Evolutionary conservation across 1,140 invertebrate species (phyloP), one percentile per base, ranked within the genome.

Genomic region (Conopomorpha cramerella): DNA sequence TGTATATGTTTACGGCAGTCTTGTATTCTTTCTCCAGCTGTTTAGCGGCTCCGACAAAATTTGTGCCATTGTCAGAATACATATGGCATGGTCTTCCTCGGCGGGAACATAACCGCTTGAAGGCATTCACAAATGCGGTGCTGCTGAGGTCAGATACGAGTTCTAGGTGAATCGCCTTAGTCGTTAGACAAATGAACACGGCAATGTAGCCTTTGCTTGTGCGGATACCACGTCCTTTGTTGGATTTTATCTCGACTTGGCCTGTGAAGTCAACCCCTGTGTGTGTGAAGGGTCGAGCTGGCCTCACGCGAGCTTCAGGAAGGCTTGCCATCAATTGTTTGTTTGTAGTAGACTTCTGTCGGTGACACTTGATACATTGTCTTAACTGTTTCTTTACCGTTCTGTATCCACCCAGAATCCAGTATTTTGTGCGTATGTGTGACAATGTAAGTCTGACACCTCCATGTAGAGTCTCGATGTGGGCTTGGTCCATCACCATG

Each of bases 51-150:
- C 45, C 49, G 8, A 46, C 34, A 27, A 72, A 67, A 17, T 53
- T 57, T 12, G 52, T 61, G 1, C 49, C 64, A 36, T 65, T 61
- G 34, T 77, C 64, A 2, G 41, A 50, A 29, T 38, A 6, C 13
- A 36, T 28, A n/a, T 36, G 14, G 3, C 8, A 4, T 4, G 14
- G 17, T n/a, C 7, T 28, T 14, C 51, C 58, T 30, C 60, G 26
- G 13, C 46, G 28, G 13, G 39, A 16, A n/a, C 49, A 34, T 8
- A 32, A 32, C 11, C 30, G 13, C 16, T 15, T 8, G 7, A 32
- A 17, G 3, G 30, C 30, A n/a, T 11, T 8, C 4, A 14, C 4
- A 32, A 32, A 32, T 32, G 30, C 30, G 13, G 13, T 10, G 13
- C 12, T 7, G 4, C 8, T 32, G 8, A 32, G 7, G 14, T 32